Base-by-base conservation (phyloP, 1,140 invertebrate species). In the Eriosoma lanigerum region DNA sequence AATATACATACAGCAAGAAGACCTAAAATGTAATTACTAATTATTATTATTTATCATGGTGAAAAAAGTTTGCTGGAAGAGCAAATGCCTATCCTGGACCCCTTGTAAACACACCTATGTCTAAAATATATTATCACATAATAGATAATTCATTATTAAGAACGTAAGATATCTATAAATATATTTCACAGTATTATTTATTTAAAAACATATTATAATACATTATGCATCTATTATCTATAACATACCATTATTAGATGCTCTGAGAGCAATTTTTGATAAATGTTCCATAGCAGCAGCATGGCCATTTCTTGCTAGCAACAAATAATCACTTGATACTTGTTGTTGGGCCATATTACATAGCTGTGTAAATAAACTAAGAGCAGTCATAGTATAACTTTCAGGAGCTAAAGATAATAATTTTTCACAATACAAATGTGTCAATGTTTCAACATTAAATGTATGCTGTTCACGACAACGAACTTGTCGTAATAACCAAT, bases 391-490 rank as follows among this genome's bases (percentile, higher is more conserved):
- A 82, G 94, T 96, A 83, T 96, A 96, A 5, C 89, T 91, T 87
- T 96, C 94, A 0, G 95, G 94, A 64, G 92, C 89, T 26, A 97
- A 85, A 82, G 92, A 93, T 0, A 95, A 95, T 85, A 97, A 90
- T 88, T 97, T 96, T 83, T 93, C 91, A 26, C 94, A 87, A 84
- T 97, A 96, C 8, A 98, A 89, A 84, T 96, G 93, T 83, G 94
- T 91, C 26, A 97, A 87, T 0, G 94, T 93, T 81, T 96, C 94
- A 78, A 94, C 88, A 3, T 92, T 92, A 1, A 98, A 86, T 0
- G 95, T 95, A 86, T 97, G 95, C 82, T 94, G 91, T 70, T 97
- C 95, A n/a, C 93, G 92, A 1, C 91, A 92, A 85, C 95, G 95
- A 0, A 94, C 93, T 86, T 98, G 95, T 19, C 91, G 92, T 10